These are phyloP conservation scores for Pachyseris speciosa DNA, from an alignment of 64 coral and sea anemone species.

Conservation along the genomic window DNA sequence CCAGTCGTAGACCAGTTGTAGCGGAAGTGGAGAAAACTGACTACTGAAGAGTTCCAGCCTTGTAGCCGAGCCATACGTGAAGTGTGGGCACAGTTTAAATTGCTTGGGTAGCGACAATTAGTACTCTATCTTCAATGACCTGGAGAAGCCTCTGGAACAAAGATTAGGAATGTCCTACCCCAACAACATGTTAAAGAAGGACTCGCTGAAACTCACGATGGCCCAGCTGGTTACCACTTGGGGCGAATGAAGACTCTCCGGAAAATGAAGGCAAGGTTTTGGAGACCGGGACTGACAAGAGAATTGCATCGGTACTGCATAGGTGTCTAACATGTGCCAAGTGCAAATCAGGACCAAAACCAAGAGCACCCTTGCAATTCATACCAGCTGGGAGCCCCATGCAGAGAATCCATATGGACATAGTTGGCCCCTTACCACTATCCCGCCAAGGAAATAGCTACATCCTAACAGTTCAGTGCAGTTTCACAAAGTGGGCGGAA, in stretches of 20 bases:
- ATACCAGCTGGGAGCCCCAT: background rate
- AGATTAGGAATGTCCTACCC: conserved; percentile 21
- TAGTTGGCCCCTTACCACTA: background rate
- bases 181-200: background rate
- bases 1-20: conserved; percentile 1
- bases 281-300: conserved; percentile 36
- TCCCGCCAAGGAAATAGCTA: background rate
- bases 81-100: conserved; percentile 32
- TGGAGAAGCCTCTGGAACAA: background rate
- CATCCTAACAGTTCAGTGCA: background rate
- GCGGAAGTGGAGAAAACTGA: conserved; percentile 36
- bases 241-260: conserved; percentile 65
- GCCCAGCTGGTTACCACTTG: conserved; percentile 38
- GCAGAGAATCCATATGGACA: conserved; percentile 16
- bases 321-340: background rate
- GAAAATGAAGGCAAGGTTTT: conserved; percentile 60
- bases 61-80: background rate
- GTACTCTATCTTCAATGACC: conserved; percentile 25
- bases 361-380: background rate
- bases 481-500: background rate
- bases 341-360: background rate
- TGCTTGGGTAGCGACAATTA: conserved; percentile 18
- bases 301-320: too few relatives aligned
- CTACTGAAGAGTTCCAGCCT: conserved; percentile 7
- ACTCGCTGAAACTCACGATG: conserved; percentile 40